Evolutionary conservation across 2,888 invertebrate genomes (phyloP), one percentile per base, ranked within the genome.

Genomic region (Philhelius pedissequus): DNA sequence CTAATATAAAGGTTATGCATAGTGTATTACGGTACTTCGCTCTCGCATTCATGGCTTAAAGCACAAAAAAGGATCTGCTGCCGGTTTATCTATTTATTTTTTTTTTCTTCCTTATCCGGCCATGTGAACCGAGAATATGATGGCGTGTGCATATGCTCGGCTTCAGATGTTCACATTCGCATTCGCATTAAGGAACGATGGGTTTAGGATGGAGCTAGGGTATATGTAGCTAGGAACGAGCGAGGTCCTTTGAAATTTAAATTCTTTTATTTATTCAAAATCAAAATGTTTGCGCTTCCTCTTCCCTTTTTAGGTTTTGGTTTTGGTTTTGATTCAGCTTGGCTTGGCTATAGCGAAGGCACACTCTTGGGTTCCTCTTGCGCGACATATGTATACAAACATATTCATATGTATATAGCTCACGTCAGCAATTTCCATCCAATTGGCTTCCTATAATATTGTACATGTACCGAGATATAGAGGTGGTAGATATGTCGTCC

Each of bases 181-280:
- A 22, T 60, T 69, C 71, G 32, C 38, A 48, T 66, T 60, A 64
- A 58, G 56, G 27, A 64, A 52, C 68, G 38, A 71, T 52, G 40
- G 15, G 11, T 0, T 5, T 38, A n/a, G n/a, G 5, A 11, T n/a
- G 38, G n/a, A 38, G 40, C 25, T 40, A 0, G 30, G 13, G n/a
- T n/a, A n/a, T n/a, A n/a, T n/a, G n/a, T n/a, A 18, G 32, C 20
- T 18, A 13, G 32, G 56, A 56, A 43, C 6, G 25, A 40, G 40
- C 62, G 43, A 48, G 54, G 77, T 82, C 68, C 82, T 82, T 82
- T 77, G 82, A 73, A 82, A 77, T 77, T 82, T 56, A 69, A 82
- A 77, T 77, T 82, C 77, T 82, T 68, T 73, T 82, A 82, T 82
- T 82, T 82, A 82, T 82, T 82, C 77, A 77, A 82, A 82, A 77